phyloP scores from a whole-genome alignment of 1,140 invertebrate genomes.

The Gyrodactylus bullatarudis region DNA sequence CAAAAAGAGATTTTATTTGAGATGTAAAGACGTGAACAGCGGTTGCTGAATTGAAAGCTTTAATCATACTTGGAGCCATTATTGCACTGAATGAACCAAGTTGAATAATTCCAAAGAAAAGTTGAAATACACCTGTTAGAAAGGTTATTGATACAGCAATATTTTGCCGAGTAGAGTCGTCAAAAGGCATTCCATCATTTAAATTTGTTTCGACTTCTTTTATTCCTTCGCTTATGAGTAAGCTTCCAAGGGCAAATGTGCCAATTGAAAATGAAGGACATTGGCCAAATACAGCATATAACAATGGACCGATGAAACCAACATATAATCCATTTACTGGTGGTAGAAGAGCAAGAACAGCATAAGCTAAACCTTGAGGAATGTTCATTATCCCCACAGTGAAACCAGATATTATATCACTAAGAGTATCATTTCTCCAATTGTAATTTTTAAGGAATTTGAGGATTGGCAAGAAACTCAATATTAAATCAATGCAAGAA shows the following conservation, averaged over 20 bases:
- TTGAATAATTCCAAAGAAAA: conserved; percentile 18
- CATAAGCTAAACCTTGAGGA: conserved; percentile 18
- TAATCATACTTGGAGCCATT: conserved; percentile 21
- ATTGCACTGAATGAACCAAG: conserved; percentile 22
- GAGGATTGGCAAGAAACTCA: neutral
- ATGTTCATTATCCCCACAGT: conserved; percentile 3
- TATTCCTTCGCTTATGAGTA: neutral
- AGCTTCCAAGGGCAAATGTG: neutral
- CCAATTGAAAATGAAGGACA: conserved; percentile 15
- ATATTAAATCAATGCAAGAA: neutral
- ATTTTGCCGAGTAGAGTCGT: too few species aligned
- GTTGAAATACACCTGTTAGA: conserved; percentile 11
- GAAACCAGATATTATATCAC: neutral
- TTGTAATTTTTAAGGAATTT: neutral
- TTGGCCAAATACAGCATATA: conserved; percentile 22
- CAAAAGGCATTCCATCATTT: too few species aligned
- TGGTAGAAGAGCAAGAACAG: conserved; percentile 15
- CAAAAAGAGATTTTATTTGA: conserved; percentile 22
- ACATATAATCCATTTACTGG: conserved; percentile 20
- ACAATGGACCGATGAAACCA: conserved; percentile 20
- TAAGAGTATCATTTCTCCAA: neutral
- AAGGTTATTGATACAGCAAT: neutral
- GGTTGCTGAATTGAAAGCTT: conserved; percentile 23
- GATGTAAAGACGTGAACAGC: conserved; percentile 23
- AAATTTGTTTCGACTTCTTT: neutral